Evolutionary conservation across 2,888 invertebrate species (phyloP), one percentile per base, ranked within the genome.

Genomic region (Pemphredon lugubris): DNA sequence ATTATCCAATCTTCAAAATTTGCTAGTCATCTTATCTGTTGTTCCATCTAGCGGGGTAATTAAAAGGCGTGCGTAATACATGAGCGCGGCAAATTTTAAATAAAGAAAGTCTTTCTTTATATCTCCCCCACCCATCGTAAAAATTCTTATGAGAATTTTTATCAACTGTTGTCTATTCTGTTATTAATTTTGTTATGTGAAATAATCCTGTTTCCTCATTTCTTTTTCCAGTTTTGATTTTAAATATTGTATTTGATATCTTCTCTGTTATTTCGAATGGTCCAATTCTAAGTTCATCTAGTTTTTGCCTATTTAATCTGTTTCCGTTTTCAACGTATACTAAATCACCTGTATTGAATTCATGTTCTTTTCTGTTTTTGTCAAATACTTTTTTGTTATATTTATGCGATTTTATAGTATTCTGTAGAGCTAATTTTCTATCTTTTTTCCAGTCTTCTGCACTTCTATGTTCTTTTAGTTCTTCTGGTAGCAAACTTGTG

Each of bases 311-410:
- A n/a, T n/a, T n/a, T n/a, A n/a, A n/a, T n/a, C n/a, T n/a, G n/a
- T n/a, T n/a, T n/a, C n/a, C n/a, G 50, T 82, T 80, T 75, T 81
- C 77, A 13, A 84, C 54, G 44, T 79, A 83, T n/a, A 78, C 82
- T 26, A 55, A 30, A 81, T 44, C 82, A 55, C 83, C 83, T 16
- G 60, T 73, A 11, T 81, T 70, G 45, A 83, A 82, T 26, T 71
- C 48, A 37, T 77, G 54, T 2, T 76, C 18, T 53, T 78, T 81
- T 45, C 75, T 54, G 48, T 77, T 72, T 65, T 68, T 72, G 39
- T 83, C 74, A 42, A 70, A 74, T 61, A 53, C 18, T 57, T 64
- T 72, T 40, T 82, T 81, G 44, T 83, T 83, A 39, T 72, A 76
- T 21, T 82, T 30, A 63, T 77, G 74, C 18, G 55, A 77, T 76